Evolutionary conservation across 1,140 invertebrate genomes (phyloP).

Genomic region (Mercenaria mercenaria): DNA sequence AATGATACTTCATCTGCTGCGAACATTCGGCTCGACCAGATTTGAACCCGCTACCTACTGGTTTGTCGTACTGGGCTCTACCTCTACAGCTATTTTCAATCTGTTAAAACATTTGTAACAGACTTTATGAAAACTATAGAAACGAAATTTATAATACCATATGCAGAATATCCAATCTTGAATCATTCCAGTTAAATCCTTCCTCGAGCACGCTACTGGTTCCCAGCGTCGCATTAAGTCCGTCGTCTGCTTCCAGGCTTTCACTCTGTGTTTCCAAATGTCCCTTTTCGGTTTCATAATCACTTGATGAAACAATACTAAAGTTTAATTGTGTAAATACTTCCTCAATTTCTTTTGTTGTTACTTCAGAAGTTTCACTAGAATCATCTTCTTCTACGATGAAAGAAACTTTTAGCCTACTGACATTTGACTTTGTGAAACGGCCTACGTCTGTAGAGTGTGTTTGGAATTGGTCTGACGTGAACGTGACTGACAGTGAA

Average conservation of each 20-base stretch:
- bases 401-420: not conserved
- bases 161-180: slow-evolving; percentile 69
- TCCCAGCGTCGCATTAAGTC: not conserved
- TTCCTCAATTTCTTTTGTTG: not conserved
- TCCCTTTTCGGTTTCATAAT: not conserved
- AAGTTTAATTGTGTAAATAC: not conserved
- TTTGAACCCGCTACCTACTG: no score
- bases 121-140: no score
- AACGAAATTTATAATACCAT: no score
- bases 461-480: not conserved
- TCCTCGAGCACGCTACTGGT: not conserved
- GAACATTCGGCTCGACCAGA: no score
- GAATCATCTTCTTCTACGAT: not conserved
- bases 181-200: slow-evolving; percentile 65
- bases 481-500: not conserved
- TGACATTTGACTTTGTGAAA: not conserved
- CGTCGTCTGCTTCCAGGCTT: not conserved
- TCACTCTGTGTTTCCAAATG: not conserved
- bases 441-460: not conserved
- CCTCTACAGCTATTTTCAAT: no score
- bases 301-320: not conserved
- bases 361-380: not conserved
- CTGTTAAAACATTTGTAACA: no score
- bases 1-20: no score
- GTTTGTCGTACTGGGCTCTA: no score